Evolutionary conservation across 2,113 vertebrate species (phyloP).

Genomic region (Scartelaos histophorus): DNA sequence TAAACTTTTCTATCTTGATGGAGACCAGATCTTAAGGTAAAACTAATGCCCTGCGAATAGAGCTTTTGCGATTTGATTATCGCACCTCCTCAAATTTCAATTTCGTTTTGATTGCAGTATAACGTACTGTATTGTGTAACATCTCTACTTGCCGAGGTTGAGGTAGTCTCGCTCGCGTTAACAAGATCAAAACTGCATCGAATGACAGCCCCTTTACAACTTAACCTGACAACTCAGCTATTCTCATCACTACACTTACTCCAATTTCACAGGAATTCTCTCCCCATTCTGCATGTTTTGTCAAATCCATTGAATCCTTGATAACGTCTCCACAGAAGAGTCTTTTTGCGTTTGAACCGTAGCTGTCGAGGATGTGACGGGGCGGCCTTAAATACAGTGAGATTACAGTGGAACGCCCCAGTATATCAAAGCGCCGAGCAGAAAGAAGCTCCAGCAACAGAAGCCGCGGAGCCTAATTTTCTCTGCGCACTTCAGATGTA

Average conservation of each 20-base stretch:
- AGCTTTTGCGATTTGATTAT: too few species aligned
- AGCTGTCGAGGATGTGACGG: constrained; percentile 37
- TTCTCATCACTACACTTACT: neutral
- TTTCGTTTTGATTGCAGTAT: too few species aligned
- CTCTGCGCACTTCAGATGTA: constrained; percentile 48
- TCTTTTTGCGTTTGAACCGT: constrained; percentile 28
- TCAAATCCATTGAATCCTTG: neutral
- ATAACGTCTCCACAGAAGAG: constrained; percentile 27
- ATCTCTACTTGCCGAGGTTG: neutral
- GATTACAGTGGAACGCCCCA: constrained; percentile 39
- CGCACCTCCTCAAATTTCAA: too few species aligned
- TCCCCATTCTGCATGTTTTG: neutral
- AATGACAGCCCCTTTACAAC: neutral
- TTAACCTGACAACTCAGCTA: neutral
- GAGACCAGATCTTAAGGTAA: too few species aligned
- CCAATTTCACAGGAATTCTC: neutral
- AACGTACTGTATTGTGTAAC: too few species aligned
- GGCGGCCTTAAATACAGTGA: constrained; percentile 42
- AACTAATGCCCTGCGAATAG: too few species aligned
- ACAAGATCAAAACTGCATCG: neutral
- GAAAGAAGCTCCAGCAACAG: constrained; percentile 28
- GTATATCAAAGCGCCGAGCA: constrained; percentile 54
- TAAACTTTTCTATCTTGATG: too few species aligned
- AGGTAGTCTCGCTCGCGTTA: neutral
- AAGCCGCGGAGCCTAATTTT: constrained; percentile 45